Evolutionary conservation across 2,888 invertebrate genomes (phyloP), one percentile per base, ranked within the genome.

Genomic region (Harpagoxenus sublaevis): DNA sequence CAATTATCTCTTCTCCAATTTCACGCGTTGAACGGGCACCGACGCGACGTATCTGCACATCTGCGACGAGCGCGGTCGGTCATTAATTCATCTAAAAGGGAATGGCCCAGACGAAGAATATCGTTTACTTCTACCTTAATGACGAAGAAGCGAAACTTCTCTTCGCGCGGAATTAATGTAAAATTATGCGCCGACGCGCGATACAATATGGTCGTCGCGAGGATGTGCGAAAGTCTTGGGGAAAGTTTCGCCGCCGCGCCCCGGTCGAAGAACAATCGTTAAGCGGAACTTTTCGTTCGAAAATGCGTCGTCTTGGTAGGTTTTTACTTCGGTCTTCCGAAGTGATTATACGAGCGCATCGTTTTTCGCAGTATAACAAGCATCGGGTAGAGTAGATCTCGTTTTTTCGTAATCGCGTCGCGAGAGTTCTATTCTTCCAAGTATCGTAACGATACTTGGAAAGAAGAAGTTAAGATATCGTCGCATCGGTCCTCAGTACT

Each of bases 231-330:
- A 75, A 75, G 48, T 70, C 60, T 45, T 23, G 55, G 45, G 45
- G 70, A 45, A 78, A 83, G 85, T 85, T 84, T 85, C 75, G 42
- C 31, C 45, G 31, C 12, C 18, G 51, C 45, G 31, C 12, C 18
- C 12, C 18, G 51, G 39, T 71, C 66, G n/a, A 77, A 77, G 88
- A 87, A 87, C 81, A 88, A 88, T 88, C 88, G 87, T 53, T 62
- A 66, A 74, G 42, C 42, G 65, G 48, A 85, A 88, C 88, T 88
- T 88, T 88, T 85, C 85, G 83, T 83, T 74, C 57, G 87, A 18
- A 60, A 18, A 60, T 70, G 77, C 83, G n/a, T 68, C 68, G 78
- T 45, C 55, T 39, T 74, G 28, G 28, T 28, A 39, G 31, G 42
- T 42, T 70, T 57, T 45, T 57, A 57, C 78, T 28, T 28, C 77